Evolutionary conservation across 1,140 invertebrate genomes (phyloP).

Genomic region (Drosophila jambulina): DNA sequence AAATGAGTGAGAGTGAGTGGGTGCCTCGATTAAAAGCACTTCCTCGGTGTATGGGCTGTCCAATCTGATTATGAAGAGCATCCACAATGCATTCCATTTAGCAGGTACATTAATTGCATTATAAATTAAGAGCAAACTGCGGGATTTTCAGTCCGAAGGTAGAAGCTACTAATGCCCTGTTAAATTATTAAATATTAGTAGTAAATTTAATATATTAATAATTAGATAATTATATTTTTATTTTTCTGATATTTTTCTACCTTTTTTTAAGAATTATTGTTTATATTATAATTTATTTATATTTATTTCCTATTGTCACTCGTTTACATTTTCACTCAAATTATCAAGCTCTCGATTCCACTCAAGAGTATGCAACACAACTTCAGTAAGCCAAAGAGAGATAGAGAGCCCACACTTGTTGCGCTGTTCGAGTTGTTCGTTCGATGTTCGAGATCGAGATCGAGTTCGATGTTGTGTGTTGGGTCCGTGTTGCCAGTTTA

Average conservation of each 20-base stretch:
- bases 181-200: neutral
- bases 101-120: constrained; percentile 13
- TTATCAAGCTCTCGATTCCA: neutral
- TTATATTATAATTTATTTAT: neutral
- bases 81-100: constrained; percentile 13
- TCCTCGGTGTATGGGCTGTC: neutral
- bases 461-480: too few relatives aligned
- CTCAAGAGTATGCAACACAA: constrained; percentile 7
- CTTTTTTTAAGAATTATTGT: too few relatives aligned
- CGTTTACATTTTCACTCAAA: neutral
- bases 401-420: constrained; percentile 18
- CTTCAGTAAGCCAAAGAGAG: neutral
- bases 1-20: constrained; percentile 1
- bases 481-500: too few relatives aligned
- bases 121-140: neutral
- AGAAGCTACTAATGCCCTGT: neutral
- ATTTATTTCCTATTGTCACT: neutral
- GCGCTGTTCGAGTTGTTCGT: too few relatives aligned
- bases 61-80: constrained; percentile 1
- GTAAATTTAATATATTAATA: neutral
- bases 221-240: neutral
- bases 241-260: too few relatives aligned
- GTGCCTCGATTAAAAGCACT: constrained; percentile 22
- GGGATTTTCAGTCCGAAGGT: neutral
- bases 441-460: too few relatives aligned